Conservation (phyloP, 2,113 vertebrate species). For the Salminus brasiliensis region DNA sequence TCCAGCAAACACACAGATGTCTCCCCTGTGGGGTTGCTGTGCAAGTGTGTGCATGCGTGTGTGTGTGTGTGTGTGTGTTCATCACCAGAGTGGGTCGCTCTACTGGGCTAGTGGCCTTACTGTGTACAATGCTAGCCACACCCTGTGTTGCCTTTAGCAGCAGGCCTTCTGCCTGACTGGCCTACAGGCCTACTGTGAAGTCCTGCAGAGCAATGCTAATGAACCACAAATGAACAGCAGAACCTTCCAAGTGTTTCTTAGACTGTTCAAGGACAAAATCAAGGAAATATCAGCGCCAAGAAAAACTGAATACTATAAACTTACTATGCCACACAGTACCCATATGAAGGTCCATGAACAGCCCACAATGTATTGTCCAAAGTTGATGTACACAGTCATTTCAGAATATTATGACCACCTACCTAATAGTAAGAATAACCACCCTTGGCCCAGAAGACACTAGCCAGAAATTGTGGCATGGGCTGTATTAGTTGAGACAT, state of each 20-base stretch:
- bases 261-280: background rate
- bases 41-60: conserved; percentile 24
- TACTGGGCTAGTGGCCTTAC: background rate
- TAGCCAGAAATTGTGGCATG: too few relatives aligned
- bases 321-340: too few relatives aligned
- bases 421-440: too few relatives aligned
- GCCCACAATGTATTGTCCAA: too few relatives aligned
- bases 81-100: conserved; percentile 5
- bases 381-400: too few relatives aligned
- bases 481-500: too few relatives aligned
- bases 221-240: background rate
- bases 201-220: conserved; percentile 13
- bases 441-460: too few relatives aligned
- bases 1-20: conserved; percentile 47
- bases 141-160: conserved; percentile 4
- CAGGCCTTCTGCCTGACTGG: conserved; percentile 14
- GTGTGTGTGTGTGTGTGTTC: conserved; percentile 22
- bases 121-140: conserved; percentile 1
- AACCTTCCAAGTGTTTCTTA: background rate
- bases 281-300: background rate
- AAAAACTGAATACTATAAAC: too few relatives aligned
- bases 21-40: conserved; percentile 40
- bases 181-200: conserved; percentile 10
- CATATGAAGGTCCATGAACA: too few relatives aligned
- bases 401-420: too few relatives aligned